Conservation (phyloP, 2,797 vertebrate genomes). For the Vireo griseus region DNA sequence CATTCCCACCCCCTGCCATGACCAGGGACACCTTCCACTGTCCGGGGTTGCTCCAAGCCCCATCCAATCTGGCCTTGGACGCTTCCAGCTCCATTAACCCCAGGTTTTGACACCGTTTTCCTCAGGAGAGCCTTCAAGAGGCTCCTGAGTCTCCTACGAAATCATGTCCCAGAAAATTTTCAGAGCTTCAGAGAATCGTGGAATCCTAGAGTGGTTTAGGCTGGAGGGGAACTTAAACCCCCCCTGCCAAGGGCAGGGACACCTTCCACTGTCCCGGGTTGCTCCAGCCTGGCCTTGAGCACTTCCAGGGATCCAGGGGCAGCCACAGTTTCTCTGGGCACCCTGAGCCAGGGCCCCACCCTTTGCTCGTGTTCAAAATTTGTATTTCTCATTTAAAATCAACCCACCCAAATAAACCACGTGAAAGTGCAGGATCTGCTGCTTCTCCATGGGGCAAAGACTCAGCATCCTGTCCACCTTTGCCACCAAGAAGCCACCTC, state of each 20-base stretch:
- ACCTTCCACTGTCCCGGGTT: rapidly evolving
- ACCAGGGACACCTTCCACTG: not conserved
- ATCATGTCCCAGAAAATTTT: not conserved
- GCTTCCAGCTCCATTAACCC: not conserved
- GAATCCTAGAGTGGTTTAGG: not conserved
- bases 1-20: rapidly evolving
- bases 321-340: not conserved
- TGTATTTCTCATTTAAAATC: not conserved
- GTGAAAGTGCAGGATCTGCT: not conserved
- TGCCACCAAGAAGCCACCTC: not conserved
- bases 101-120: no score
- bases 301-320: not conserved
- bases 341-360: not conserved
- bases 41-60: not conserved
- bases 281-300: not conserved
- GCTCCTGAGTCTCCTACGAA: not conserved
- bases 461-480: not conserved
- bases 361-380: not conserved
- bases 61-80: rapidly evolving
- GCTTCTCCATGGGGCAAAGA: not conserved
- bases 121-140: no score
- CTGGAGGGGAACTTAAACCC: not conserved
- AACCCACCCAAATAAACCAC: not conserved
- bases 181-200: not conserved
- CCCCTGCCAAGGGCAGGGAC: not conserved